phyloP scores from a whole-genome alignment of 1,140 invertebrate species.

The Zophobas morio region DNA sequence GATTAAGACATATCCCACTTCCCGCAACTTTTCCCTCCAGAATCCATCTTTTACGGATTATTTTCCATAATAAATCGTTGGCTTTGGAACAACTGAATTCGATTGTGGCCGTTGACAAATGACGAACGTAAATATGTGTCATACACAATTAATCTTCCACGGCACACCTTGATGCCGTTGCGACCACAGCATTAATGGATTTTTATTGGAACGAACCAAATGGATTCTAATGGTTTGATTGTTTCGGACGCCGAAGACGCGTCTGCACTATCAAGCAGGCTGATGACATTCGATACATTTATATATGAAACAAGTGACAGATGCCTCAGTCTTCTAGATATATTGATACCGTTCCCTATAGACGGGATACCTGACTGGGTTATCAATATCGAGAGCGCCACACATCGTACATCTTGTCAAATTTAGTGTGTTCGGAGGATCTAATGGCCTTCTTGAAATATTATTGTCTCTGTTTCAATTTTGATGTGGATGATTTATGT shows the following conservation, averaged over 20 bases:
- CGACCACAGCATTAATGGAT: conserved; percentile 43
- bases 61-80: conserved; percentile 10
- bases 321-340: conserved; percentile 56
- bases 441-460: conserved; percentile 61
- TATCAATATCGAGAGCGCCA: conserved; percentile 57
- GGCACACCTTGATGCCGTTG: conserved; percentile 52
- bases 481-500: conserved; percentile 46
- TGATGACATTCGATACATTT: conserved; percentile 60
- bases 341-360: conserved; percentile 60
- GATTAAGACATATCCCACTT: conserved; percentile 39
- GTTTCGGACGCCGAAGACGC: conserved; percentile 53
- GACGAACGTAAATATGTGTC: conserved; percentile 55
- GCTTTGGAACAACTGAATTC: conserved; percentile 48
- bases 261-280: conserved; percentile 55
- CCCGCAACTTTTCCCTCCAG: conserved; percentile 15
- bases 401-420: conserved; percentile 61
- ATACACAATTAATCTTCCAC: conserved; percentile 56
- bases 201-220: conserved; percentile 55
- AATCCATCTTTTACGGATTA: conserved; percentile 16
- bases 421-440: conserved; percentile 52
- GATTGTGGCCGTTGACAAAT: conserved; percentile 51
- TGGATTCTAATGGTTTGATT: conserved; percentile 54
- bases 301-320: conserved; percentile 60
- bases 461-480: conserved; percentile 57
- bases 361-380: conserved; percentile 57